Conservation (phyloP, 2,113 vertebrate genomes). For the Delphinus delphis region DNA sequence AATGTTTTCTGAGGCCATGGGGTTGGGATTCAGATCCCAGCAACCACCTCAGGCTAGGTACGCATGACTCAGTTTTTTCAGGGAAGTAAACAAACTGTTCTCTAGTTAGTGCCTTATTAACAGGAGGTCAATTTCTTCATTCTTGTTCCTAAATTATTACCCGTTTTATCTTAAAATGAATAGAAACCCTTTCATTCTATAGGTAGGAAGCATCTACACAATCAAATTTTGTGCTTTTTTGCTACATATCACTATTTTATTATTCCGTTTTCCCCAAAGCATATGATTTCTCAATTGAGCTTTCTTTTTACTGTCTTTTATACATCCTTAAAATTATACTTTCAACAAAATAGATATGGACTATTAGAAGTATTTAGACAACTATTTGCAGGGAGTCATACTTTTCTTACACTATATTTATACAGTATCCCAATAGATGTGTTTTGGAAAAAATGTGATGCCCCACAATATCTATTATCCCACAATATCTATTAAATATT, state of each 20-base stretch:
- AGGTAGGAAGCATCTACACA: not conserved
- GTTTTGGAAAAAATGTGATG: not conserved
- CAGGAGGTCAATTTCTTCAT: not conserved
- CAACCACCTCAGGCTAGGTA: not conserved
- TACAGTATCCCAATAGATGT: not conserved
- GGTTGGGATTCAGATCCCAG: too few species aligned
- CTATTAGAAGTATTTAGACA: not conserved
- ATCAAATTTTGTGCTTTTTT: not conserved
- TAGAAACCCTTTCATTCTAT: not conserved
- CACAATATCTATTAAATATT: not conserved
- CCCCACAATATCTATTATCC: not conserved
- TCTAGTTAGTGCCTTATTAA: not conserved
- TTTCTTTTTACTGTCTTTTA: not conserved
- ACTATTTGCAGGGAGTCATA: not conserved
- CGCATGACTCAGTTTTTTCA: not conserved
- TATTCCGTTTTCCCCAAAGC: not conserved
- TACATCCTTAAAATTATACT: not conserved
- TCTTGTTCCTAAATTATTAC: not conserved
- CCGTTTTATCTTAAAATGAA: not conserved
- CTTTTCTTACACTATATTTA: not conserved
- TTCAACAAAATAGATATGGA: not conserved
- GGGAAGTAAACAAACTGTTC: not conserved
- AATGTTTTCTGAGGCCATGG: rapidly evolving
- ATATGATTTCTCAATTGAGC: not conserved
- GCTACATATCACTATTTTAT: not conserved